These are phyloP conservation scores for Danio aesculapii DNA, from an alignment of 2,797 vertebrate species.

Conservation along the genomic window DNA sequence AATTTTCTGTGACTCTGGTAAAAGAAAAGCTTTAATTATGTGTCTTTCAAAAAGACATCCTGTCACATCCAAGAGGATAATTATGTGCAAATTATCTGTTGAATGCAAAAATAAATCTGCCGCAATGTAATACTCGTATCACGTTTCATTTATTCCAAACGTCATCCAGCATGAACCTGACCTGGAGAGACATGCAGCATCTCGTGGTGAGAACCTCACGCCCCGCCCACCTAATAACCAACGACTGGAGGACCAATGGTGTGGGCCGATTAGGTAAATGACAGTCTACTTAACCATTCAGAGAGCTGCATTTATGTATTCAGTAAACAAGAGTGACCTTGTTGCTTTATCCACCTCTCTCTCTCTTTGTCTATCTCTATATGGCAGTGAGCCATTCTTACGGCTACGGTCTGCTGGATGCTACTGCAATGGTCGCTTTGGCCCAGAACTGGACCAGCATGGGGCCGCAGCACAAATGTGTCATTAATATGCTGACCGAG, in stretches of 20 bases:
- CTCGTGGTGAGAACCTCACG: slow-evolving; percentile 92
- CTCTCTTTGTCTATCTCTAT: slow-evolving; percentile 3
- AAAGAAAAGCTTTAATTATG: slow-evolving; percentile 43
- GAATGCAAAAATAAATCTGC: slow-evolving; percentile 30
- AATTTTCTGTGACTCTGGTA: slow-evolving; percentile 28
- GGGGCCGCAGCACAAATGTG: slow-evolving; percentile 90
- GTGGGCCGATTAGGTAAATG: slow-evolving; percentile 91
- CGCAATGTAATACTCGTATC: slow-evolving; percentile 1
- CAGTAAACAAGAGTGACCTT: slow-evolving; percentile 30
- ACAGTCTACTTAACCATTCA: background rate
- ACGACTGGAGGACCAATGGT: slow-evolving; percentile 93
- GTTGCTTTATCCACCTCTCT: slow-evolving; percentile 26
- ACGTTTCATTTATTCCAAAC: background rate
- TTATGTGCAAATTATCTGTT: slow-evolving; percentile 41
- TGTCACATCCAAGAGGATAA: slow-evolving; percentile 34
- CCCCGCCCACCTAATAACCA: slow-evolving; percentile 88
- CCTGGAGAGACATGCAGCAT: slow-evolving; percentile 99
- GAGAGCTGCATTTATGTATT: slow-evolving; percentile 29
- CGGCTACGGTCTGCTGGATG: slow-evolving; percentile 93
- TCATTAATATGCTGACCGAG: slow-evolving; percentile 87
- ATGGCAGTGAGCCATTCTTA: slow-evolving; percentile 94
- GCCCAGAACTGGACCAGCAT: slow-evolving; percentile 93
- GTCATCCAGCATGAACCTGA: slow-evolving; percentile 89
- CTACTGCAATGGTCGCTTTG: slow-evolving; percentile 90
- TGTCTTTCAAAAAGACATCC: slow-evolving; percentile 34